Base-by-base conservation (phyloP, 1,140 invertebrate species). In the Aphelinus certus region DNA sequence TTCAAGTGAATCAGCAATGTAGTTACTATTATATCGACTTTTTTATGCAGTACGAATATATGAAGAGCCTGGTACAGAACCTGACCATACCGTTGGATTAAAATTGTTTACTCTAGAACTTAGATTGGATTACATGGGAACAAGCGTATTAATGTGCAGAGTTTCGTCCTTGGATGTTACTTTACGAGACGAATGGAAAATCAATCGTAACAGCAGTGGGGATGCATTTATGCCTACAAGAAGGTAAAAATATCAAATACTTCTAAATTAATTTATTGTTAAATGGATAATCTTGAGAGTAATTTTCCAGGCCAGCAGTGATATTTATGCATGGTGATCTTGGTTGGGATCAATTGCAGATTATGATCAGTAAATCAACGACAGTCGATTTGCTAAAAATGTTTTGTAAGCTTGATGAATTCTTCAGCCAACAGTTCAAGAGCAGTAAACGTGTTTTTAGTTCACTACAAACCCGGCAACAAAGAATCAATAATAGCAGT, bases 331-430 rank as follows among this genome's bases (percentile, higher is more conserved):
- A 98, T 85, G 96, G 96, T 26, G 95, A 96, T 80, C 88, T 99
- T 55, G 91, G 91, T 57, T 99, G 97, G 97, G 96, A 98, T 83
- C 96, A 98, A 85, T 90, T 98, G 9, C 97, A 99, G 88, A 91
- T 98, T 45, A 94, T 98, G 91, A 98, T 99, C 80, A 97, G 95
- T 10, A 95, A 97, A 86, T 98, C 96, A 46, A 98, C 97, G 0
- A 98, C 97, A 0, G 96, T 97, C 0, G 97, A 99, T 88, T 88
- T 99, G 43, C 88, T 98, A 2, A 98, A 98, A 88, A 98, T 99
- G 95, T 96, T 95, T 82, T 93, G 95, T 69, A 98, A 98, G 85
- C 89, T 98, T 6, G 97, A 98, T 81, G 97, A 99, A 88, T 99
- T 98, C 88, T 98, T 98, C 84, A 94, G 94, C 62, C 95, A 98